These are phyloP conservation scores for Cotesia chilonis DNA, from an alignment of 1,140 invertebrate species.

Conservation along the genomic window DNA sequence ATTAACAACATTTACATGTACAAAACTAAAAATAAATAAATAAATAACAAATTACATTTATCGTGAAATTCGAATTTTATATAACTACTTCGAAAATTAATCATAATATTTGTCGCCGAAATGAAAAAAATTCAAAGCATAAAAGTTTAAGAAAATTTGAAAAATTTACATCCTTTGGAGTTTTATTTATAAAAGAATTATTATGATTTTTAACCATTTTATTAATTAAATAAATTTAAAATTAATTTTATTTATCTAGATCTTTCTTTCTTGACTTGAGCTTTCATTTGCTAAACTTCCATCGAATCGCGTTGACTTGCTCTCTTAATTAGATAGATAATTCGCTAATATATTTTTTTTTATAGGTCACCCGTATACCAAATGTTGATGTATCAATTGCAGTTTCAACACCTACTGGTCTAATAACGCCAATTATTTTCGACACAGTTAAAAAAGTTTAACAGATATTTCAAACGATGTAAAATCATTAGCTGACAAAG, in stretches of 20 bases:
- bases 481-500: conserved; percentile 86
- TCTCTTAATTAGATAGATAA: conserved; percentile 73
- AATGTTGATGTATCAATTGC: conserved; percentile 96
- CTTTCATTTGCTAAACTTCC: conserved; percentile 98
- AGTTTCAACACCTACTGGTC: conserved; percentile 92
- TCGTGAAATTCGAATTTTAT: conserved; percentile 8
- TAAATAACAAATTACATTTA: background rate
- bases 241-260: conserved; percentile 63
- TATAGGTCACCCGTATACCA: conserved; percentile 69
- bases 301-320: conserved; percentile 91
- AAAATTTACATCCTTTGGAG: background rate
- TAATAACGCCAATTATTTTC: conserved; percentile 99
- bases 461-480: conserved; percentile 85
- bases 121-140: conserved; percentile 35
- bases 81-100: no score
- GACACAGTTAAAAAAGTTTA: conserved; percentile 88
- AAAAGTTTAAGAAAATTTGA: background rate
- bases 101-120: conserved; percentile 72
- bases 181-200: background rate
- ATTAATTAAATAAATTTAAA: background rate
- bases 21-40: background rate
- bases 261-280: conserved; percentile 94
- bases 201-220: background rate
- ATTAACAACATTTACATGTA: no score
- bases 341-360: conserved; percentile 33